Evolutionary conservation across 2,797 vertebrate species (phyloP).

Genomic region (Antrozous pallidus): DNA sequence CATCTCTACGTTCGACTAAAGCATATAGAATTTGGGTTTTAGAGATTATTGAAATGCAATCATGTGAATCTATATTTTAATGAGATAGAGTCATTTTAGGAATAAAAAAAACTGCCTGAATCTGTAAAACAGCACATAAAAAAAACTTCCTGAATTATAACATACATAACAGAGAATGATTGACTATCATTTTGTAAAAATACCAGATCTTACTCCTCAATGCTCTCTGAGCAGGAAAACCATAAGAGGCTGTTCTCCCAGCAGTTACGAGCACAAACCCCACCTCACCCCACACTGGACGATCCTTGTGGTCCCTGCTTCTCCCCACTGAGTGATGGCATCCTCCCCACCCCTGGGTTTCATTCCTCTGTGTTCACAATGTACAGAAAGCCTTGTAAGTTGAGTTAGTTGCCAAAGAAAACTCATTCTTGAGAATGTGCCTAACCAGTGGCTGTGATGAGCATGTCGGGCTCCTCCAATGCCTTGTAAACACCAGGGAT

Average conservation of each 20-base stretch:
- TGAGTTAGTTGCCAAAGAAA: conserved; percentile 2
- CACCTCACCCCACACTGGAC: not conserved
- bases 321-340: not conserved
- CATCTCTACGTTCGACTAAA: fast-evolving
- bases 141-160: not conserved
- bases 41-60: not conserved
- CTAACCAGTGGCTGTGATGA: not conserved
- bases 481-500: not conserved
- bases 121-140: not conserved
- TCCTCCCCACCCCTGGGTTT: not conserved
- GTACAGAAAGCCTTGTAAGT: not conserved
- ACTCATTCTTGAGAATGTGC: not conserved
- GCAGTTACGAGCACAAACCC: not conserved
- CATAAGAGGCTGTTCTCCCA: fast-evolving
- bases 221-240: not conserved
- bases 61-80: fast-evolving
- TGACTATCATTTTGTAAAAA: not conserved
- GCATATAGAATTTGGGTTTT: not conserved
- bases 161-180: not conserved
- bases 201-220: not conserved
- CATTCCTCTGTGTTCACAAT: not conserved
- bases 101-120: not conserved
- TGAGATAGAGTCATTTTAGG: not conserved
- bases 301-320: not conserved
- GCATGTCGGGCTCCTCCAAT: not conserved